Base-by-base conservation (phyloP, 1,140 invertebrate species). In the Drosophila ficusphila region DNA sequence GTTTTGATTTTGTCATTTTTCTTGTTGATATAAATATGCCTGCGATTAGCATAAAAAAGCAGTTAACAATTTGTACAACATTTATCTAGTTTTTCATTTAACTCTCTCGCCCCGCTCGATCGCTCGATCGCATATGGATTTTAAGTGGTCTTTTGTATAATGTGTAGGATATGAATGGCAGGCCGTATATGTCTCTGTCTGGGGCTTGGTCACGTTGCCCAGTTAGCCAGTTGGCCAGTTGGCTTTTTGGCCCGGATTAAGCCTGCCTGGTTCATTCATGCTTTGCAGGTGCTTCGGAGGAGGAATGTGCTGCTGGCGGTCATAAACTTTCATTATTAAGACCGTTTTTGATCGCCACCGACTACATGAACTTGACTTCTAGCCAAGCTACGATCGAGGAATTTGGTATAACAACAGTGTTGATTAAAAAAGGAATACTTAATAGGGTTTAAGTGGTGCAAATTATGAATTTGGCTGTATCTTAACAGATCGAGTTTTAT, bases 31-130 rank as follows among this genome's bases (percentile, higher is more conserved):
- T 88, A 85, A 86, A 81, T 86, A 88, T 74, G 75, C 57, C 78
- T 42, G 57, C 60, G 78, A 86, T 86, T 86, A 88, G 69, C 82
- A 88, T 88, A 88, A 88, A 88, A 88, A 88, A 88, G 83, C 82
- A 88, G 82, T 88, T 88, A 88, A 88, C 82, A 89, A 88, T 88
- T 88, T 88, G 82, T 88, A 88, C 85, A 88, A 88, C 82, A 88
- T 88, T 88, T 88, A 88, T 88, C 83, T 88, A 88, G 75, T 88
- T 88, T 88, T 88, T 60, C 67, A 64, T 79, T 79, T 85, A 54
- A 64, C 53, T 47, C 25, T 49, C 29, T 48, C 12, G 3, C 18
- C 27, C 14, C 34, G 7, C 18, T 42, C 18, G 36, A 62, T 61
- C 34, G 7, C 18, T 42, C 18, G 36, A 62, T 61, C 18, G 57